Conservation (phyloP, 2,113 vertebrate genomes). For the Mungos mungo region DNA sequence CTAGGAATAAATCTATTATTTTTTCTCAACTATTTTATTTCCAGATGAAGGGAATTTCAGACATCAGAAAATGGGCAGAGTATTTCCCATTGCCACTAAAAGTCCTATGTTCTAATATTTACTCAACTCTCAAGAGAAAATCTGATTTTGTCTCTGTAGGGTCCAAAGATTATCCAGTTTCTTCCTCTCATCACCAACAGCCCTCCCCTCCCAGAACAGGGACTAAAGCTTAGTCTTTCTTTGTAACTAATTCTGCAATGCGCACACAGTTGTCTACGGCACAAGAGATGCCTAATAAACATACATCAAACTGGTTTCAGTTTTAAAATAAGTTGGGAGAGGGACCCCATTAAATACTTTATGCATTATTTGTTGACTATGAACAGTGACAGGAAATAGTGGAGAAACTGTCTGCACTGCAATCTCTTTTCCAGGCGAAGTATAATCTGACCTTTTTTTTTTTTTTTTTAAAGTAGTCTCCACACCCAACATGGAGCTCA, state of each 20-base stretch:
- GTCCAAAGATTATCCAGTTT: background rate
- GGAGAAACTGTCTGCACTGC: background rate
- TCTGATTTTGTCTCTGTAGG: constrained; percentile 1
- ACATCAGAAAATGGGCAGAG: background rate
- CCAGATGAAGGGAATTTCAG: background rate
- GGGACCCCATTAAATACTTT: background rate
- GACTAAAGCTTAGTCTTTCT: background rate
- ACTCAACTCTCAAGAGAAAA: constrained; percentile 36
- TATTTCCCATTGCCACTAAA: constrained; percentile 27
- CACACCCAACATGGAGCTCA: background rate
- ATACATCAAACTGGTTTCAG: background rate
- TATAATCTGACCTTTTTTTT: background rate
- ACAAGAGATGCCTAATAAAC: background rate
- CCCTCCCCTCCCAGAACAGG: background rate
- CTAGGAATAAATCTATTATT: background rate
- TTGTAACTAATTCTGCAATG: background rate
- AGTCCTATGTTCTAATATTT: background rate
- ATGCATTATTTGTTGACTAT: background rate
- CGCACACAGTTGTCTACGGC: background rate
- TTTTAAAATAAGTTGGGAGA: constrained; percentile 30
- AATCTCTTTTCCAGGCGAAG: background rate
- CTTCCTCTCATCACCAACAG: background rate
- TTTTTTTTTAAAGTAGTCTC: background rate
- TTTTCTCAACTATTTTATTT: constrained; percentile 17
- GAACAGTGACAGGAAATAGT: background rate